Evolutionary conservation across 2,888 invertebrate genomes (phyloP), one percentile per base, ranked within the genome.

Genomic region (Nemotelus nigrinus): DNA sequence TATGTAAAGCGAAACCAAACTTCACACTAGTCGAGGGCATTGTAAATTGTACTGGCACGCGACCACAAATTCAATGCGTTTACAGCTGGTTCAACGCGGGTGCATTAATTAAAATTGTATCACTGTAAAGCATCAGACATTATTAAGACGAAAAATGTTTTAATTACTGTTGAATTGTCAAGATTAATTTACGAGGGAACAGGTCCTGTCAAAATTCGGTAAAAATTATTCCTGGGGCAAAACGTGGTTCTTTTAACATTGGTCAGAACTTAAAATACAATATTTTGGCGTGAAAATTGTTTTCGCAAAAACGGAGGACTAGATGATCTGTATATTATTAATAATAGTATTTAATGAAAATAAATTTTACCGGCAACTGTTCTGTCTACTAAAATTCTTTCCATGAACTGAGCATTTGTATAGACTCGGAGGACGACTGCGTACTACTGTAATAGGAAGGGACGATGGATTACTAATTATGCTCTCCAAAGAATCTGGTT

Each of bases 401-500:
- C 83, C 82, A 68, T 79, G 76, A 74, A 82, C 81, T 25, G 83
- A 80, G 41, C 84, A 82, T 60, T 86, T 85, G 78, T 86, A 86
- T 68, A 86, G 83, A 48, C 85, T 86, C 39, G 83, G 80, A 48
- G 87, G 85, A 67, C 86, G 83, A 82, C 85, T 87, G 10, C 87
- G 87, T 60, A 87, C 85, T 76, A 87, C 85, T 47, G 87, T 87
- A 45, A 87, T 87, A 47, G 87, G 87, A 81, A 86, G 86, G 39
- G 86, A 85, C 44, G 85, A 84, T 2, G 87, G 87, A 83, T 87
- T 86, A 65, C 85, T 84, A 68, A 87, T 85, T 43, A 87, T 85
- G 80, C 86, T 87, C 80, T 87, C 86, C 79, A 87, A 80, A 2
- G 87, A 87, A 68, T 87, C 86, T 39, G 87, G 87, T 79, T 87